Evolutionary conservation across 2,113 vertebrate genomes (phyloP).

Genomic region (Dasypus novemcinctus): DNA sequence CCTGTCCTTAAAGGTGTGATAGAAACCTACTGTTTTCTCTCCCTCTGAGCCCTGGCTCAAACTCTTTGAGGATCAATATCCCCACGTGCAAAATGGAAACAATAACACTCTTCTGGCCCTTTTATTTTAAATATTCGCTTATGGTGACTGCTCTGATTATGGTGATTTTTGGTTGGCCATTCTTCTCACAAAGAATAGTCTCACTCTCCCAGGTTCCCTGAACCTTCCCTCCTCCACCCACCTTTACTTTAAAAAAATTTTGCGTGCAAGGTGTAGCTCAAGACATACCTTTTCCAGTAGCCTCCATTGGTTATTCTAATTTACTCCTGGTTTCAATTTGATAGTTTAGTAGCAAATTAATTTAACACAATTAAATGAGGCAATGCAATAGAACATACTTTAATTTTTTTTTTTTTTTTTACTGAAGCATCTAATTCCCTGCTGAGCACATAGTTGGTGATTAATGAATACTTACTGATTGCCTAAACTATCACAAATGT

Average conservation of each 20-base stretch:
- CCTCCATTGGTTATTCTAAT: neutral
- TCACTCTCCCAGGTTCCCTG: neutral
- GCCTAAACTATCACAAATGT: neutral
- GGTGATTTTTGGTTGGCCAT: neutral
- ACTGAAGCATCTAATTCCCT: neutral
- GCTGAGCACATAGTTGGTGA: neutral
- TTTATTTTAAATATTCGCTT: neutral
- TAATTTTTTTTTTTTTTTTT: neutral
- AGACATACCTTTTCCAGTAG: neutral
- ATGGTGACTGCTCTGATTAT: neutral
- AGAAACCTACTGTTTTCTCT: neutral
- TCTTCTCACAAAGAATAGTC: neutral
- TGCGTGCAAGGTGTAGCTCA: neutral
- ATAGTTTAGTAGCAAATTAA: too few relatives aligned
- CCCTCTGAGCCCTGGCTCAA: neutral
- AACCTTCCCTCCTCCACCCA: neutral
- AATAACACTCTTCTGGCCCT: neutral
- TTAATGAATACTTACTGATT: neutral
- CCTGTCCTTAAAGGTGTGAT: neutral
- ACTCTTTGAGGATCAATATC: neutral
- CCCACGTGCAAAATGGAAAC: neutral
- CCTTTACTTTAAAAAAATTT: neutral
- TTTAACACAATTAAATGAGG: neutral
- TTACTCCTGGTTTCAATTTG: neutral
- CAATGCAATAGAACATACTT: neutral